These are phyloP conservation scores for Arctopsyche grandis DNA, from an alignment of 1,140 invertebrate genomes.

Conservation along the genomic window DNA sequence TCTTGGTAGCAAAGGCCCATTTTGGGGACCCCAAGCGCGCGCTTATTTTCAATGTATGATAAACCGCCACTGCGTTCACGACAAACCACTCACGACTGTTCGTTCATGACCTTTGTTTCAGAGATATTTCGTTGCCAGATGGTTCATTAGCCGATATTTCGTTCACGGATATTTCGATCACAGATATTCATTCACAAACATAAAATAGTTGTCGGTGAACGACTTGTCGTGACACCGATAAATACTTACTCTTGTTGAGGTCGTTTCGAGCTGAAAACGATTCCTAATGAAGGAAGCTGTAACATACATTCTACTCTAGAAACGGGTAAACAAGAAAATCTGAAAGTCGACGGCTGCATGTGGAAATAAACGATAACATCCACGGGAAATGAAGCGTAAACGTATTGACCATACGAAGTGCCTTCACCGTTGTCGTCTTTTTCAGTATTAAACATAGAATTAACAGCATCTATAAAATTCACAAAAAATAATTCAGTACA, in stretches of 20 bases:
- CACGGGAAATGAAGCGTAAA: conserved; percentile 94
- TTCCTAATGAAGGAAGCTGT: conserved; percentile 93
- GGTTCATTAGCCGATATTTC: no score
- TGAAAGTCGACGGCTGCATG: conserved; percentile 95
- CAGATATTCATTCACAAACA: no score
- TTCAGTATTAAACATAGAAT: conserved; percentile 49
- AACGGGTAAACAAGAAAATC: conserved; percentile 94
- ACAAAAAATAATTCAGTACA: not conserved
- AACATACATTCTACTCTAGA: conserved; percentile 97
- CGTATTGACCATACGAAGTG: conserved; percentile 79
- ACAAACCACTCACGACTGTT: no score
- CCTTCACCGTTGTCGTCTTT: conserved; percentile 60
- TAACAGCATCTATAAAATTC: conserved; percentile 54
- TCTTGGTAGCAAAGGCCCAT: no score
- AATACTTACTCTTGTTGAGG: conserved; percentile 74
- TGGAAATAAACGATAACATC: conserved; percentile 99
- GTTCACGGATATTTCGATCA: no score
- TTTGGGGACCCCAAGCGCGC: no score
- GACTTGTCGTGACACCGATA: no score
- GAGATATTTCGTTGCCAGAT: no score
- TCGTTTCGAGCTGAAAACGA: conserved; percentile 91
- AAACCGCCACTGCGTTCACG: no score
- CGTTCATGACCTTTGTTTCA: no score
- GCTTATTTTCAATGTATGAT: no score
- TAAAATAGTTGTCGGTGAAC: no score